Evolutionary conservation across 2,888 invertebrate genomes (phyloP).

Genomic region (Lottia scabra): DNA sequence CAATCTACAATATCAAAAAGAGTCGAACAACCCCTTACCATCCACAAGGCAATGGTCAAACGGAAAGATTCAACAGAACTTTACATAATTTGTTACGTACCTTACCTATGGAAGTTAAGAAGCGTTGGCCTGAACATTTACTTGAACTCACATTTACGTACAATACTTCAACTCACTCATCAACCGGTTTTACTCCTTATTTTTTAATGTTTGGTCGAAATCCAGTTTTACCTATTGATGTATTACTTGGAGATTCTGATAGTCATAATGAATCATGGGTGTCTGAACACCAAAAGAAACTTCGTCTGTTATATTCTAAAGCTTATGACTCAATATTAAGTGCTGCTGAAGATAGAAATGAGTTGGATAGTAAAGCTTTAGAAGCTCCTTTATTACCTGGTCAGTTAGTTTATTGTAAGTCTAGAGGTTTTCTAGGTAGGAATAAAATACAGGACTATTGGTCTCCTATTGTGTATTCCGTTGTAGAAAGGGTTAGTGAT

Average conservation of each 20-base stretch:
- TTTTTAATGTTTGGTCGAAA: slow-evolving; percentile 26
- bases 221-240: slow-evolving; percentile 20
- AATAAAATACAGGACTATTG: slow-evolving; percentile 19
- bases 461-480: background rate
- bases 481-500: background rate
- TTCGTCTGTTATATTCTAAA: too few species aligned
- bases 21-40: slow-evolving; percentile 20
- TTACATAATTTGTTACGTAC: slow-evolving; percentile 17
- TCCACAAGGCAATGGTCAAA: slow-evolving; percentile 17
- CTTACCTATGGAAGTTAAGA: slow-evolving; percentile 8
- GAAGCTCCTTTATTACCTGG: slow-evolving; percentile 8
- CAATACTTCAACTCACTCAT: slow-evolving; percentile 16
- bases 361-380: too few species aligned
- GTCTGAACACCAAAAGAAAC: too few species aligned
- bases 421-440: slow-evolving; percentile 1
- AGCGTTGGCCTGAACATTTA: slow-evolving; percentile 17
- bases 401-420: slow-evolving; percentile 11
- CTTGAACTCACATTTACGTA: slow-evolving; percentile 13
- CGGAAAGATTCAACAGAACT: slow-evolving; percentile 23
- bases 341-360: too few species aligned
- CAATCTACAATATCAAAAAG: slow-evolving; percentile 18
- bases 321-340: too few species aligned
- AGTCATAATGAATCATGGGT: too few species aligned
- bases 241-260: background rate
- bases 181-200: slow-evolving; percentile 19